Evolutionary conservation across 2,797 vertebrate species (phyloP).

Genomic region (Bryconaethiops microstoma): DNA sequence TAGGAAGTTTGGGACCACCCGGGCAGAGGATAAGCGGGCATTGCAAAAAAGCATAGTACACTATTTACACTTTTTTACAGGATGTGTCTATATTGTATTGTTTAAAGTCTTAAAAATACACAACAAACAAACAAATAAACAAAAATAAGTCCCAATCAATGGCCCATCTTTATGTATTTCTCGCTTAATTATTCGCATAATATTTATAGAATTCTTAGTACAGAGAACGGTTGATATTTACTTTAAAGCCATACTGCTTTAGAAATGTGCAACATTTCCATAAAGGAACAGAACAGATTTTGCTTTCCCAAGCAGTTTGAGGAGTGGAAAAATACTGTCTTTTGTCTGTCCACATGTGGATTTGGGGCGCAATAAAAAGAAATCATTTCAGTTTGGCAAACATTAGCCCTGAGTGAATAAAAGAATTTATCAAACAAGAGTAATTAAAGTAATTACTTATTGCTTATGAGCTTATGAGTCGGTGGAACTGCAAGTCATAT

Average conservation of each 20-base stretch:
- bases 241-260: constrained; percentile 6
- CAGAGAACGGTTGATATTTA: neutral
- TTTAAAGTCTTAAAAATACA: no score
- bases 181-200: no score
- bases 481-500: neutral
- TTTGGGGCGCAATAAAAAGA: neutral
- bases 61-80: no score
- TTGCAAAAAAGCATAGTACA: no score
- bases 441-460: no score
- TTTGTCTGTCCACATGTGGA: constrained; percentile 18
- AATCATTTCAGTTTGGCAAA: neutral
- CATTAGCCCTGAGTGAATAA: neutral
- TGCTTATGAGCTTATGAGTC: no score
- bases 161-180: neutral
- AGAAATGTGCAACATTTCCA: constrained; percentile 16
- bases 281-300: constrained; percentile 34
- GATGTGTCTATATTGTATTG: no score
- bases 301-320: constrained; percentile 35
- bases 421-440: neutral
- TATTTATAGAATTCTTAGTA: neutral
- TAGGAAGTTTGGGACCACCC: no score
- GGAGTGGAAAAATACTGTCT: constrained; percentile 19
- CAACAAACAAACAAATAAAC: no score
- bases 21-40: no score
- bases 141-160: neutral